A percentile compares a stretch with the other conserved stretches of the same genome.
Conservation (phyloP, 2,888 invertebrate species). For the Leptothorax acervorum region DNA sequence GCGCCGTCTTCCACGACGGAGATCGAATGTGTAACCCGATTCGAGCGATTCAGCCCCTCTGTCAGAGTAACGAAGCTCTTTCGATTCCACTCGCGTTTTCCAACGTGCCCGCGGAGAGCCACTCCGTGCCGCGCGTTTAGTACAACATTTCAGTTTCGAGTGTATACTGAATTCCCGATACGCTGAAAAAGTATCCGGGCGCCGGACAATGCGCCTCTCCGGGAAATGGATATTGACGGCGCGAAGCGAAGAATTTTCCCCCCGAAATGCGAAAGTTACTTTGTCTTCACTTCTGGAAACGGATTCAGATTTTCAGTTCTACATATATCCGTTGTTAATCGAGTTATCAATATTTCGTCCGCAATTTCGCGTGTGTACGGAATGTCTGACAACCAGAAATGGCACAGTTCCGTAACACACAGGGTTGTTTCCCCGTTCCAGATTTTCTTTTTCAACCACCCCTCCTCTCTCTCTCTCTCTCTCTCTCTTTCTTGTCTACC, state of each 20-base stretch:
- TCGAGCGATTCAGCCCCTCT: slow-evolving; percentile 38
- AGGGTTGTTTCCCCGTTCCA: neutral
- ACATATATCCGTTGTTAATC: neutral
- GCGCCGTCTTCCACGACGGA: slow-evolving; percentile 14
- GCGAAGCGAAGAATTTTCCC: neutral
- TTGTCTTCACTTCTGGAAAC: neutral
- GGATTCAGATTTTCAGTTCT: neutral
- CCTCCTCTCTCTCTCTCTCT: slow-evolving; percentile 33
- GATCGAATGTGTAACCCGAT: slow-evolving; percentile 52
- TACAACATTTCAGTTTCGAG: slow-evolving; percentile 49
- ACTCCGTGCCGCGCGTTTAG: slow-evolving; percentile 50
- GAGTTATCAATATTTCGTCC: neutral
- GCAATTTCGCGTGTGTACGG: neutral
- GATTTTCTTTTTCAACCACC: slow-evolving; percentile 8
- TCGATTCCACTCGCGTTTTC: slow-evolving; percentile 68
- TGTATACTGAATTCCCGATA: slow-evolving; percentile 53
- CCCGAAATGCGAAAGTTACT: neutral
- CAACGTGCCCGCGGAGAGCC: slow-evolving; percentile 35
- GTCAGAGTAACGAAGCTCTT: slow-evolving; percentile 68
- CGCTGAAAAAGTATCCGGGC: neutral
- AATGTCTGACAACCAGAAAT: slow-evolving; percentile 16
- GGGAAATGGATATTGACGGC: neutral
- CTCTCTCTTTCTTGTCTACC: slow-evolving; percentile 31
- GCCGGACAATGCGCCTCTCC: slow-evolving; percentile 8
- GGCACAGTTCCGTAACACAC: slow-evolving; percentile 19